phyloP scores from a whole-genome alignment of 2,113 vertebrate species.

The Pteruthius melanotis region DNA sequence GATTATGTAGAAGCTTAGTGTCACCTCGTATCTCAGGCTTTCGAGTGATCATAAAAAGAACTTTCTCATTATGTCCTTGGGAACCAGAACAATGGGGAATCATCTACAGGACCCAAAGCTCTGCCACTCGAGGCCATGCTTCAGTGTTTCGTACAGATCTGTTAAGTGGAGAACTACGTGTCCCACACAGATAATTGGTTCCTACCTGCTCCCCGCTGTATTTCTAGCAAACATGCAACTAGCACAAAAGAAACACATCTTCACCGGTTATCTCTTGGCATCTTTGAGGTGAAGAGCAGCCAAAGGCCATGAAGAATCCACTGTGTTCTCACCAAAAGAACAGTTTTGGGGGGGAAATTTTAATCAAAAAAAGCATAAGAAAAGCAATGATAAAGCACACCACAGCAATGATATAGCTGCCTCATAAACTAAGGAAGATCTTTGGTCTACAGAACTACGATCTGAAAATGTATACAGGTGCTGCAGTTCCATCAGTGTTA shows the following conservation, averaged over 20 bases:
- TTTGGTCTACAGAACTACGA: neutral
- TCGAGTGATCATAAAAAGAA: neutral
- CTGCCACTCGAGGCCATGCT: neutral
- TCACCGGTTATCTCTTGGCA: neutral
- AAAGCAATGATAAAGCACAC: neutral
- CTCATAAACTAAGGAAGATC: neutral
- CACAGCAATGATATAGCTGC: neutral
- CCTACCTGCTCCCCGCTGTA: neutral
- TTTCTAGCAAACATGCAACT: neutral
- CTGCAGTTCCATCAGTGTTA: neutral
- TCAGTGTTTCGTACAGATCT: neutral
- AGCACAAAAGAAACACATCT: neutral
- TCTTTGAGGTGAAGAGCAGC: neutral
- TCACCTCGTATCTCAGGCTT: neutral
- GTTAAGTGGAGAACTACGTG: neutral
- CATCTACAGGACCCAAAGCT: neutral
- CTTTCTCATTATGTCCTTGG: neutral
- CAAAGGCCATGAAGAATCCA: neutral
- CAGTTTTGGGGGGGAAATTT: neutral
- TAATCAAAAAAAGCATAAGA: too few relatives aligned
- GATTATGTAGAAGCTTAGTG: neutral
- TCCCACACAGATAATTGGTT: neutral
- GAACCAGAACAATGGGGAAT: neutral
- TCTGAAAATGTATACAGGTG: neutral
- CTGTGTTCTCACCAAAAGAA: neutral